A percentile compares a stretch with the other conserved stretches of the same genome.
These are phyloP conservation scores for Simalia tracyae DNA, from an alignment of 2,797 vertebrate genomes.

Conservation along the genomic window DNA sequence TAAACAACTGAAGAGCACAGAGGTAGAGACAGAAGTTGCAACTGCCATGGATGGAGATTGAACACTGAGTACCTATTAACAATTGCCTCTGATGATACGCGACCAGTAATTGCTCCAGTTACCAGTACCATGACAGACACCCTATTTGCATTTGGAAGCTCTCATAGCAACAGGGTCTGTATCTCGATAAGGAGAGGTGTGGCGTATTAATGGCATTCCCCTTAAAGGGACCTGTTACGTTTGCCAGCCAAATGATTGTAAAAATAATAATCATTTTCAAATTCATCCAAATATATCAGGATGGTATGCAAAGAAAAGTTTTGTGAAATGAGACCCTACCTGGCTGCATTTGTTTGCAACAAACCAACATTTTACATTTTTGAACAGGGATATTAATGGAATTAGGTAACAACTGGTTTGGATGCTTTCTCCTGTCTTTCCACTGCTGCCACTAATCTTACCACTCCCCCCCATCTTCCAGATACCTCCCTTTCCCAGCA, in stretches of 20 bases:
- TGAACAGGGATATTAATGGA: not conserved
- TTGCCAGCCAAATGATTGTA: not conserved
- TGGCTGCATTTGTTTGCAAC: not conserved
- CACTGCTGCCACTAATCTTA: not conserved
- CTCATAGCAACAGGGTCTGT: not conserved
- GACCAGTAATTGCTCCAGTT: not conserved
- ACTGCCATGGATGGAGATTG: not conserved
- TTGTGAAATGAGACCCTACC: not conserved
- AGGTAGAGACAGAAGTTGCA: not conserved
- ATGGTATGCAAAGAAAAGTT: not conserved
- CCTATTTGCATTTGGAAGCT: not conserved
- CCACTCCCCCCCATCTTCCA: not conserved
- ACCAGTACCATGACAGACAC: not conserved
- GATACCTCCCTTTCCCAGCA: not conserved
- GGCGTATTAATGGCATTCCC: too few species aligned
- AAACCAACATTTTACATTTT: not conserved
- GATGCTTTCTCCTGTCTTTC: not conserved
- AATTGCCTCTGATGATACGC: not conserved
- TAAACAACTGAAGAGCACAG: not conserved
- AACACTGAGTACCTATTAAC: not conserved
- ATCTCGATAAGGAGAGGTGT: not conserved
- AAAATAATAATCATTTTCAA: not conserved
- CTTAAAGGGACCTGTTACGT: not conserved
- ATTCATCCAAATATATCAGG: not conserved
- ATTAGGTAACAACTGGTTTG: not conserved